Conservation (phyloP, 2,797 vertebrate genomes). For the Chelonia mydas region DNA sequence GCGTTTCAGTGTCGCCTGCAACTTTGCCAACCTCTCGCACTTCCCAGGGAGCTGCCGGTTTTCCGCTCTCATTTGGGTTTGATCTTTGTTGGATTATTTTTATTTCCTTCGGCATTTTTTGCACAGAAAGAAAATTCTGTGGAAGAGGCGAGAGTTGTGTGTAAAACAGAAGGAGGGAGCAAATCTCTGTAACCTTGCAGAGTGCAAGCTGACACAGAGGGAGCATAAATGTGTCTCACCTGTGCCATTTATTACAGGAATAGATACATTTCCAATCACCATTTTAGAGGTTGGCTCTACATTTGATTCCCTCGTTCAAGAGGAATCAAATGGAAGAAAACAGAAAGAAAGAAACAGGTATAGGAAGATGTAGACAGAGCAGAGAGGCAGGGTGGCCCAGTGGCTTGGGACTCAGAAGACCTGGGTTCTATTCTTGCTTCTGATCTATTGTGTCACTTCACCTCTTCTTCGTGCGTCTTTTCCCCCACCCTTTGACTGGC, state of each 20-base stretch:
- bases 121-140: not conserved
- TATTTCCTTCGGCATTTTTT: not conserved
- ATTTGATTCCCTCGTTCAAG: not conserved
- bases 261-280: not conserved
- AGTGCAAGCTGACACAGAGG: not conserved
- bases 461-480: not conserved
- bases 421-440: not conserved
- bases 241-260: not conserved
- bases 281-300: not conserved
- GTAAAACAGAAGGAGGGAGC: not conserved
- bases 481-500: not conserved
- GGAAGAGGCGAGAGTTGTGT: not conserved
- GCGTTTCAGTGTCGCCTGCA: not conserved
- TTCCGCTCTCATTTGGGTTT: not conserved
- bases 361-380: not conserved
- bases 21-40: not conserved
- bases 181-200: not conserved
- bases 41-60: not conserved
- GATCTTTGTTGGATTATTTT: not conserved
- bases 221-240: not conserved
- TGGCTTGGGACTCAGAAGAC: not conserved
- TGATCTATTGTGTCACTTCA: not conserved
- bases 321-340: not conserved
- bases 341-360: not conserved
- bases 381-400: not conserved